Evolutionary conservation across 2,797 vertebrate genomes (phyloP), one percentile per base, ranked within the genome.

Genomic region (Muraenolepis orangiensis): DNA sequence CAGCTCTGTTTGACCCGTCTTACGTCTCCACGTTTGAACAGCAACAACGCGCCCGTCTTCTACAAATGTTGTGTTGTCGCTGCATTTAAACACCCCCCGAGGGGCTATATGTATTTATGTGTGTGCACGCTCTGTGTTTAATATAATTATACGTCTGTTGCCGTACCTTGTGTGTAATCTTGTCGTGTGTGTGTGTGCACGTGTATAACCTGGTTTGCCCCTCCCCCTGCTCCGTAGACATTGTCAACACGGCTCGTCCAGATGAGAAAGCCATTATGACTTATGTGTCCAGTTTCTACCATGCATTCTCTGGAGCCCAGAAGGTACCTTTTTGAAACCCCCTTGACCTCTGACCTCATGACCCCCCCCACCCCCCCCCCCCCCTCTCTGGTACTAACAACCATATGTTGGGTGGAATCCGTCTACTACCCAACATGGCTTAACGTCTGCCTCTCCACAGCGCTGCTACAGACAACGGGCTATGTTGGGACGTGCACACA

Each of bases 251-350:
- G 69, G 96, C 95, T 85, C 95, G 96, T 80, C 96, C 96, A 40
- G 96, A 98, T 90, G 96, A 98, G 93, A 98, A 97, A 93, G 96
- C 96, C 93, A 97, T 98, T 91, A 98, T 98, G 96, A 98, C 96
- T 87, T 98, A 98, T 93, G 96, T 98, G 89, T 97, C 96, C 91
- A 93, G 95, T 95, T 98, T 98, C 96, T 98, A 98, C 96, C 96
- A 98, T 95, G 96, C 96, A 83, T 98, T 98, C 92, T 97, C 94
- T 93, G 93, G 94, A 94, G 94, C 93, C 2, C 93, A 94, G 93
- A 94, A 94, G 93, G 93, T 94, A 93, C 87, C 90, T 70, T 20
- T 61, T 71, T 66, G 70, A 66, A 79, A 74, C 73, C 57, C 57
- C 13, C 29, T 29, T 66, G 66, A 36, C 77, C 78, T 40, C 8